Base-by-base conservation (phyloP, 2,888 invertebrate species). In the Volucella inanis region DNA sequence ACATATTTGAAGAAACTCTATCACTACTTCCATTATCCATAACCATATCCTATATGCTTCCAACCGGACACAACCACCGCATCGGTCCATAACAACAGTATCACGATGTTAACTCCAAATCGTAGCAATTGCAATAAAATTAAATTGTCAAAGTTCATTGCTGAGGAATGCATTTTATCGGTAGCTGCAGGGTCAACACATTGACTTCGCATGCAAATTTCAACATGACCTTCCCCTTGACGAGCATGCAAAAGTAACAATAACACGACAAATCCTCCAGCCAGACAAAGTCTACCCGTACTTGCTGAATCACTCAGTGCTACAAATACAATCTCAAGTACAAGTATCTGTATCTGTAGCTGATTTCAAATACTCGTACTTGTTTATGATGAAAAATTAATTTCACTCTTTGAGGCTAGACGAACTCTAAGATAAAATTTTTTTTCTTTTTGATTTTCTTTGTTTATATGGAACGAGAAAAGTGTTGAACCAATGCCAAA, bases 401-500 rank as follows among this genome's bases (percentile, higher is more conserved):
- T 70, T 79, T 74, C 47, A 70, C 57, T 84, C 74, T 64, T 83
- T 68, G 55, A 52, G 70, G 47, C 83, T 79, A 74, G 74, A 74
- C 77, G 54, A 77, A 54, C 50, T 43, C 22, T 61, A 61, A 52
- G 70, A 68, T 70, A 39, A n/a, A n/a, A 50, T 39, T 74, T 62
- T 18, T 2, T 6, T 68, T 18, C 22, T 72, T 45, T 50, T 18
- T 14, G 22, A 9, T 12, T 9, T 14, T 47, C 47, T 78, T 79
- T 75, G 80, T 78, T 74, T 78, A 78, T 55, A 47, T 50, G 38
- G 15, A 72, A 61, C 31, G 47, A 59, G 39, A 72, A 79, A 79
- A 84, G 54, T 65, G 65, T 79, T 84, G 83, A 79, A 75, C 43
- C 3, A n/a, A 47, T 84, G 84, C 84, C 84, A 84, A 84, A 64